Base-by-base conservation (phyloP, 2,888 invertebrate genomes). In the Petrolisthes cinctipes region DNA sequence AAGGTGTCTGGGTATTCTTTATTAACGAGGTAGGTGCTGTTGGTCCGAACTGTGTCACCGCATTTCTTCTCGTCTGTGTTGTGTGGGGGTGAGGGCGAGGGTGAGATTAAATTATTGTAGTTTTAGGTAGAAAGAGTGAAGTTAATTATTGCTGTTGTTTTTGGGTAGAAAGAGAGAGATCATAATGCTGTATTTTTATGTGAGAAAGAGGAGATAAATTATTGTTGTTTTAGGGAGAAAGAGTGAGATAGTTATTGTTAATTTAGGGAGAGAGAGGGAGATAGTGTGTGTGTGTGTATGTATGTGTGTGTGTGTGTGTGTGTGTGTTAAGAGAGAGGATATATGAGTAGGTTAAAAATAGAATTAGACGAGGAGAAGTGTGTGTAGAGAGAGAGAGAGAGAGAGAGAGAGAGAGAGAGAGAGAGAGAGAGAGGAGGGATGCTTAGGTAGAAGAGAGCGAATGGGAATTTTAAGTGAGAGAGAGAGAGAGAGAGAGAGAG, bases 11-110 rank as follows among this genome's bases (percentile, higher is more conserved):
- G 87, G 53, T 87, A 87, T 9, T 56, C 80, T 4, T 87, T 66
- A 23, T 87, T 87, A 5, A 87, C 78, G 5, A 87, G 6, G 37
- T 75, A 87, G 11, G 87, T 75, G 66, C 53, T 71, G 54, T 87
- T 87, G 37, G 53, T 37, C 0, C 17, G 17, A 7, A 87, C 57
- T 17, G 84, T 87, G 0, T n/a, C n/a, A 7, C 87, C 87, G 51
- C 87, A 87, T n/a, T n/a, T 71, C 66, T 73, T 61, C 9, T 87
- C 61, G 54, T 80, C 87, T 87, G 82, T 20, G 3, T 56, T 20
- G 3, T 56, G 85, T 14, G 20, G 20, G 57, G 0, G 71, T 6
- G 1, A 17, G n/a, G 71, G 23, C 23, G 71, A 37, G 37, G 2
- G 37, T 0, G 37, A 37, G 37, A 37, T 37, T 37, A 37, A 37